Evolutionary conservation across 2,113 vertebrate genomes (phyloP), one percentile per base, ranked within the genome.

Genomic region (Heterocephalus glaber): DNA sequence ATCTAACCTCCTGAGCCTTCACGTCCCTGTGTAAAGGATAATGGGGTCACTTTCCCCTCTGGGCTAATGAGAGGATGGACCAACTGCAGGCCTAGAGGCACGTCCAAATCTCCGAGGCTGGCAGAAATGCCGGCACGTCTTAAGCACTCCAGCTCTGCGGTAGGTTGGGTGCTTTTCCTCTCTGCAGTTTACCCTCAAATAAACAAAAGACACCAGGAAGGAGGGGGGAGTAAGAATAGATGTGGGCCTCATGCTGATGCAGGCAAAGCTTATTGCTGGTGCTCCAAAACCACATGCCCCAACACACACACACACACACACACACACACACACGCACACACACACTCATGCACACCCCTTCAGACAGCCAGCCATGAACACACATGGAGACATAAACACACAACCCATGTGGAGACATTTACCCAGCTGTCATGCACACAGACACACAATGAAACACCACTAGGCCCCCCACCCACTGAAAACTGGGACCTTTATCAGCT

Each of bases 81-180:
- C 0, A 1, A 87, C 44, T 0, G 1, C 30, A 54, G 60, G 7
- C 30, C 19, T 1, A 0, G 0, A 2, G 24, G 66, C 7, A 8
- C 7, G 14, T 26, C 20, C 20, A 54, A 16, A 44, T 49, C 79
- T 14, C 5, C 2, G 3, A 17, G 41, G 58, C 61, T 72, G 68
- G 68, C 9, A n/a, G 2, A 22, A 33, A 44, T 38, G 47, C 30
- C 61, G 47, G 58, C 28, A 11, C 10, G 0, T 13, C 11, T 16
- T 0, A 22, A 52, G 28, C 1, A 4, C 61, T 4, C 89, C 30
- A 41, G 24, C 44, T 47, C 52, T 26, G 52, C 11, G 3, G 10
- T 13, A 52, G 81, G n/a, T 0, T 28, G 35, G n/a, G 19, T 11
- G 12, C 5, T 70, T 80, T 49, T 20, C 33, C 44, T n/a, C 22